Evolutionary conservation across 2,888 invertebrate genomes (phyloP).

Genomic region (Pterostichus madidus): DNA sequence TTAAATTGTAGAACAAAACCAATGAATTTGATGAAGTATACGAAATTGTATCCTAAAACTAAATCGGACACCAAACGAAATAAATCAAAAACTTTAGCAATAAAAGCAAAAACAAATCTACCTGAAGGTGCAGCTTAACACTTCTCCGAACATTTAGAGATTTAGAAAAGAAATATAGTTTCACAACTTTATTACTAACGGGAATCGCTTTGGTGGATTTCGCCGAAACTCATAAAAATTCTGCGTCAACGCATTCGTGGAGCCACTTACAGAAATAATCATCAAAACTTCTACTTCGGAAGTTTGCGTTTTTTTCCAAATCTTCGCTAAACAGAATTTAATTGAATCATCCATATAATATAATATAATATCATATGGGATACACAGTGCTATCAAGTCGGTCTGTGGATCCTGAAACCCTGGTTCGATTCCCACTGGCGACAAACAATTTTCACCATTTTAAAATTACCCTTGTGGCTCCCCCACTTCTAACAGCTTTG

Average conservation of each 20-base stretch:
- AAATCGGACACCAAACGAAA: background rate
- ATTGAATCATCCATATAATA: background rate
- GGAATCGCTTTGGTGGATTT: constrained; percentile 30
- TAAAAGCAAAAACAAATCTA: constrained; percentile 50
- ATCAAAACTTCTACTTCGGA: constrained; percentile 26
- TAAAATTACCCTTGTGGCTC: too few relatives aligned
- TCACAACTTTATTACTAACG: constrained; percentile 50
- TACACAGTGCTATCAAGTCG: too few relatives aligned
- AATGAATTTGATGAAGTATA: constrained; percentile 17
- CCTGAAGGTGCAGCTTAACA: constrained; percentile 44
- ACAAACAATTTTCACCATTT: too few relatives aligned
- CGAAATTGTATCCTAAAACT: constrained; percentile 14
- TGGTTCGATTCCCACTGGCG: too few relatives aligned
- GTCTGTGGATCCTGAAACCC: too few relatives aligned
- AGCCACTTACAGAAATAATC: constrained; percentile 37
- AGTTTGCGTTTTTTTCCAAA: constrained; percentile 25
- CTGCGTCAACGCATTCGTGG: constrained; percentile 2
- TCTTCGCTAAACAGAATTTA: constrained; percentile 16
- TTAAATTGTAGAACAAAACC: too few relatives aligned
- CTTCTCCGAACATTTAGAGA: constrained; percentile 40
- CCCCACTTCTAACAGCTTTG: too few relatives aligned
- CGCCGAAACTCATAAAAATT: constrained; percentile 46
- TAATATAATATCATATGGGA: too few relatives aligned
- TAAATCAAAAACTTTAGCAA: constrained; percentile 43
- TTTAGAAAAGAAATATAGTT: constrained; percentile 43